Conservation (phyloP, 37 sponge, comb jelly and placozoan species). For the Aplysina aerophoba region DNA sequence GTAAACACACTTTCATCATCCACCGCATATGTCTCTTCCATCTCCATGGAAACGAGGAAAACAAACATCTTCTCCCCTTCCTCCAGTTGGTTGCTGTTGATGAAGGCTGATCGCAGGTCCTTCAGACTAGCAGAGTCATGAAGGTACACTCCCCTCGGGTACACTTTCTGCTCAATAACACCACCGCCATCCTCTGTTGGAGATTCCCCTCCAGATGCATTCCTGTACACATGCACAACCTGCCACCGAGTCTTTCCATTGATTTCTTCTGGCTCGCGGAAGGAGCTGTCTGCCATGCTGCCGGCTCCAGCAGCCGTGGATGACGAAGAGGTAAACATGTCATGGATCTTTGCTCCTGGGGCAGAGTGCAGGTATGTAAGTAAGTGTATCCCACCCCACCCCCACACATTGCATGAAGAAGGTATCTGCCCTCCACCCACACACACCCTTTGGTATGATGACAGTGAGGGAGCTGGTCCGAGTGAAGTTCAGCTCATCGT, state of each 20-base stretch:
- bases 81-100: conserved; percentile 55
- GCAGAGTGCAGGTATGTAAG: background rate
- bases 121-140: conserved; percentile 36
- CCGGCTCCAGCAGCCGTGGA: too few species aligned
- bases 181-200: background rate
- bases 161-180: conserved; percentile 24
- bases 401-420: background rate
- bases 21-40: conserved; percentile 40
- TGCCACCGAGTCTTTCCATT: conserved; percentile 62
- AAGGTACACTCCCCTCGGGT: conserved; percentile 57
- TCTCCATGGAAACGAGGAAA: conserved; percentile 43
- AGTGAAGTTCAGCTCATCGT: conserved; percentile 39
- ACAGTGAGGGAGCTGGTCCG: conserved; percentile 38
- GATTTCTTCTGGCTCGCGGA: conserved; percentile 57
- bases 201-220: background rate
- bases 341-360: conserved; percentile 7
- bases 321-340: conserved; percentile 3
- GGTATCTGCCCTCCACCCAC: background rate
- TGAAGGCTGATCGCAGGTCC: conserved; percentile 65
- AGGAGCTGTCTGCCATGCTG: background rate
- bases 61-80: conserved; percentile 33
- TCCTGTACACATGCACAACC: conserved; percentile 32
- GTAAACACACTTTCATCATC: conserved; percentile 43
- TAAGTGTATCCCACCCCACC: conserved; percentile 1
- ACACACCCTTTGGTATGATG: conserved; percentile 57